Conservation (phyloP, 1,140 invertebrate species). For the Drosophila takahashii region DNA sequence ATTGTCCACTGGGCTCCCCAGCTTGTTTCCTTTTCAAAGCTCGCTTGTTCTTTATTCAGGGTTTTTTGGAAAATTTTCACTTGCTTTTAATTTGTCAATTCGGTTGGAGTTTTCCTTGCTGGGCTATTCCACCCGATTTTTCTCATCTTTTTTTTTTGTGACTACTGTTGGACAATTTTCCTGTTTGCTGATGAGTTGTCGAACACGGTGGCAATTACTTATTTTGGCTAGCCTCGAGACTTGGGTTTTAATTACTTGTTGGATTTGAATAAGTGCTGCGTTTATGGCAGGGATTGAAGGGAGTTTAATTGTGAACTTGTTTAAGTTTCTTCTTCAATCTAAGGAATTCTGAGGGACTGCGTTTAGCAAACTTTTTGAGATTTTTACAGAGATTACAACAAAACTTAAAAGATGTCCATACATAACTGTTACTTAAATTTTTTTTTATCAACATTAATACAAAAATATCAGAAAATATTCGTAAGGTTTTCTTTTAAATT, state of each 20-base stretch:
- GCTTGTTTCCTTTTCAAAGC: conserved; percentile 52
- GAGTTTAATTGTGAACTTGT: conserved; percentile 9
- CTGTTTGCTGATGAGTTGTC: conserved; percentile 69
- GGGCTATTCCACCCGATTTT: conserved; percentile 6
- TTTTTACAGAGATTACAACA: not conserved
- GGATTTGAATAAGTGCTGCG: conserved; percentile 14
- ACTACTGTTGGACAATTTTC: conserved; percentile 8
- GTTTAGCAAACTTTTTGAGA: not conserved
- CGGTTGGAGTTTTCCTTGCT: conserved; percentile 24
- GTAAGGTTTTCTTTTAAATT: too few relatives aligned
- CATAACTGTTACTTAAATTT: too few relatives aligned
- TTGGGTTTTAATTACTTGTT: conserved; percentile 65
- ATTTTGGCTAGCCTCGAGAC: conserved; percentile 51
- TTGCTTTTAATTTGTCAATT: conserved; percentile 81
- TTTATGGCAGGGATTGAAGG: not conserved
- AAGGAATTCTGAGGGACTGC: too few relatives aligned
- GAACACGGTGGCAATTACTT: conserved; percentile 80
- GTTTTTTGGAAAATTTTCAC: conserved; percentile 56
- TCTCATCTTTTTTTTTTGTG: not conserved
- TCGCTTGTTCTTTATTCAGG: conserved; percentile 29
- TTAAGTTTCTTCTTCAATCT: conserved; percentile 2
- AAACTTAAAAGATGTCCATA: too few relatives aligned
- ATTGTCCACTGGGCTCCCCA: conserved; percentile 59
- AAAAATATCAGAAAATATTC: too few relatives aligned
- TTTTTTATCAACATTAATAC: too few relatives aligned